Evolutionary conservation across 2,888 invertebrate genomes (phyloP), one percentile per base, ranked within the genome.

Genomic region (Nephrotoma appendiculata): DNA sequence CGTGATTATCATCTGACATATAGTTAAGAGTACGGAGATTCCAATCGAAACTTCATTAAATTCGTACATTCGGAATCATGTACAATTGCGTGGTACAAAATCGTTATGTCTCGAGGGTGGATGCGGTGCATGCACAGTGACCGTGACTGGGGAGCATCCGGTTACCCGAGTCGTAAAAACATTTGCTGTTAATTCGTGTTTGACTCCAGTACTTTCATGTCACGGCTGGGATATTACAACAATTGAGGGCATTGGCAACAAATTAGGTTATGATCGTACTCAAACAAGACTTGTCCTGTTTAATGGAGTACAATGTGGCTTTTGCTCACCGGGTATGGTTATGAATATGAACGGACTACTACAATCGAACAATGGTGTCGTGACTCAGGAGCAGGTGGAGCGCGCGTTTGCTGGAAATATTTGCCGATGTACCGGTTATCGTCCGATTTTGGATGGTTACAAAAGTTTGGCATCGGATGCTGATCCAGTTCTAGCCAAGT

Each of bases 271-370:
- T 89, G 94, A 95, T 88, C 92, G 93, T 6, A 93, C 95, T 43
- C 95, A 95, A 89, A 92, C 90, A 44, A 90, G 93, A 6, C 90
- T 95, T 19, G 94, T 94, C 0, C 91, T 92, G 48, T 93, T 94
- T 88, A 93, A 94, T 89, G 95, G 94, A 0, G 93, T 94, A 0
- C 95, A 95, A 89, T 95, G 95, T 89, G 95, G 95, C 0, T 95
- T 92, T 89, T 96, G 96, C 89, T 94, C 94, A n/a, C 94, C 95
- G 2, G 95, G 95, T n/a, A 95, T 95, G 94, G 92, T 95, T 87
- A 95, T 94, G 94, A 94, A 92, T 88, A 95, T 95, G 94, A 93
- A 94, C 88, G 94, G 93, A 57, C 89, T 92, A 86, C 88, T 93
- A 41, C 89, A 92, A 88, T 89, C 91, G 52, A 91, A 90, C 42